Conservation (phyloP, 2,888 invertebrate species). For the Heteromurus nitidus region DNA sequence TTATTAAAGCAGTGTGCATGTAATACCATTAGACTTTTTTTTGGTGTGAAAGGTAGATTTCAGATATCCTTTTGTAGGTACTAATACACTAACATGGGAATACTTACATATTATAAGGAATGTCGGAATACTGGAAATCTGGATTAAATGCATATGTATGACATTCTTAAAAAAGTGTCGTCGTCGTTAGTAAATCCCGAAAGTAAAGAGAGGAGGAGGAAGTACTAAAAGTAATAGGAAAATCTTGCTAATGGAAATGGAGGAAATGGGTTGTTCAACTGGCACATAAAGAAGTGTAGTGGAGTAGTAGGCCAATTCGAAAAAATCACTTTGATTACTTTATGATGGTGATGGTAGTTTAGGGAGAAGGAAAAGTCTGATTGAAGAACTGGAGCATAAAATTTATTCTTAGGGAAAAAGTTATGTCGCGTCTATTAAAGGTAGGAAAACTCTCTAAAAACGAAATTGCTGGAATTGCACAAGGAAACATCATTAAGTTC, state of each 20-base stretch:
- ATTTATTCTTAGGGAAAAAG: slow-evolving; percentile 28
- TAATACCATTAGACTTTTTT: background rate
- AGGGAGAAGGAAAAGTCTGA: slow-evolving; percentile 27
- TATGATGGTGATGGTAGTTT: slow-evolving; percentile 44
- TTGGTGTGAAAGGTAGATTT: background rate
- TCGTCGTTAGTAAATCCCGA: background rate
- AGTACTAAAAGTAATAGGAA: slow-evolving; percentile 39
- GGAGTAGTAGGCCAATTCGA: slow-evolving; percentile 39
- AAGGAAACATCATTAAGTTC: slow-evolving; percentile 22
- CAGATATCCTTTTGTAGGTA: too few relatives aligned
- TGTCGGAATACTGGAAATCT: too few relatives aligned
- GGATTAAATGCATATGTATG: slow-evolving; percentile 31
- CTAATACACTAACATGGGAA: too few relatives aligned
- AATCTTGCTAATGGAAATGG: slow-evolving; percentile 35
- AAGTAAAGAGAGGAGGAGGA: background rate
- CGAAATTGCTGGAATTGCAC: slow-evolving; percentile 8
- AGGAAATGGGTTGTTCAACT: slow-evolving; percentile 46
- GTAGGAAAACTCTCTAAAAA: background rate
- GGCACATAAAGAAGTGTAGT: slow-evolving; percentile 31
- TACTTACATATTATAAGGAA: too few relatives aligned
- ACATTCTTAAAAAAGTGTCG: slow-evolving; percentile 20
- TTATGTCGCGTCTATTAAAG: slow-evolving; percentile 3
- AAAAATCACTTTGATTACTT: slow-evolving; percentile 50
- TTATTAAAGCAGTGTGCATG: too few relatives aligned
- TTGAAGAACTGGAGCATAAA: slow-evolving; percentile 53